Conservation (phyloP, 2,888 invertebrate genomes). For the Lasioglossum leucozonium region DNA sequence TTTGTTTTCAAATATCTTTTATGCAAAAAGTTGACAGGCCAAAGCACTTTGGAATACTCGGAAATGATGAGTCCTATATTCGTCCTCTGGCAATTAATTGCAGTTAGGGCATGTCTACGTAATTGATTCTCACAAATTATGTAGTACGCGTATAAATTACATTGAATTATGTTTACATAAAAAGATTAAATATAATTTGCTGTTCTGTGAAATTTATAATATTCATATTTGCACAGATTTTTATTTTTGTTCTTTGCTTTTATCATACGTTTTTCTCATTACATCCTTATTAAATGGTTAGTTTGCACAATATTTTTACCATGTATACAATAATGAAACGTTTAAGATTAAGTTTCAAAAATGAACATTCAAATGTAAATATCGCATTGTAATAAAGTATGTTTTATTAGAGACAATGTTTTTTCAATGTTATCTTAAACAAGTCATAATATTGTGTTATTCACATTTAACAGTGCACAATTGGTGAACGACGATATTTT, state of each 20-base stretch:
- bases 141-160: not conserved
- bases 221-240: not conserved
- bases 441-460: not conserved
- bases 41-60: conserved; percentile 93
- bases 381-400: conserved; percentile 34
- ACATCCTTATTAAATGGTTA: not conserved
- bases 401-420: not conserved
- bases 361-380: conserved; percentile 21
- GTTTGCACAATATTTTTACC: not conserved
- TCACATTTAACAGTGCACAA: not conserved
- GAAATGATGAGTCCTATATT: conserved; percentile 97
- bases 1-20: conserved; percentile 96
- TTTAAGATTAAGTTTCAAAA: conserved; percentile 9
- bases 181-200: not conserved
- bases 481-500: not conserved
- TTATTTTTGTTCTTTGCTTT: not conserved
- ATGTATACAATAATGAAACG: not conserved
- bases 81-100: conserved; percentile 94
- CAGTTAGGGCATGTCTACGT: conserved; percentile 96
- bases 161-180: not conserved
- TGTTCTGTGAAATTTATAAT: not conserved
- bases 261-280: not conserved
- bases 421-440: not conserved
- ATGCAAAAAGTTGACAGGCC: conserved; percentile 94
- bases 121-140: conserved; percentile 83